Evolutionary conservation across 2,113 vertebrate genomes (phyloP).

Genomic region (Lamprologus callipterus): DNA sequence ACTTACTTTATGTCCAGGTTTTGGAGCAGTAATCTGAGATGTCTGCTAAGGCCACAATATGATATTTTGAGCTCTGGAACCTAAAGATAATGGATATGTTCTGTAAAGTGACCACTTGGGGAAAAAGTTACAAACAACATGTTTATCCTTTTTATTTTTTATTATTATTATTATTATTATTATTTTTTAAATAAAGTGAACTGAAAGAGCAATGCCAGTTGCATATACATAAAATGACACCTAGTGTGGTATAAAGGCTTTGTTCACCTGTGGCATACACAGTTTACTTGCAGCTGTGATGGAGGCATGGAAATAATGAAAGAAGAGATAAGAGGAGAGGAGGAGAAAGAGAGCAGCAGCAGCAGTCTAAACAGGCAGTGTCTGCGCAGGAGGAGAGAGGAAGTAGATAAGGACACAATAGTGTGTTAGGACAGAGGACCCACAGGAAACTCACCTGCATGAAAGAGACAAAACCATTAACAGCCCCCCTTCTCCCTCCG

Average conservation of each 20-base stretch:
- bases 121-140: not conserved
- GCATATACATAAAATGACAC: not conserved
- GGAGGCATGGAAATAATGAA: conserved; percentile 7
- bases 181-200: not conserved
- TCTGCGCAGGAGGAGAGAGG: conserved; percentile 55
- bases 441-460: conserved; percentile 62
- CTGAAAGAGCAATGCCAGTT: not conserved
- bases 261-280: not conserved
- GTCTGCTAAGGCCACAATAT: not conserved
- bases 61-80: not conserved
- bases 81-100: not conserved
- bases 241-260: not conserved
- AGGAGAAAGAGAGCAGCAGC: not conserved
- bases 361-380: conserved; percentile 69
- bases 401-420: conserved; percentile 73
- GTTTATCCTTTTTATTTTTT: too few relatives aligned
- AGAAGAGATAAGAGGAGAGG: conserved; percentile 21
- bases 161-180: not conserved
- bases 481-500: not conserved
- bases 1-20: not conserved
- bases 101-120: not conserved
- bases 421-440: conserved; percentile 59
- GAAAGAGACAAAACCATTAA: conserved; percentile 20
- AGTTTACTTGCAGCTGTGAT: not conserved
- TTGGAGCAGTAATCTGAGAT: not conserved